Evolutionary conservation across 2,113 vertebrate species (phyloP).

Genomic region (Sceloporus tristichus): DNA sequence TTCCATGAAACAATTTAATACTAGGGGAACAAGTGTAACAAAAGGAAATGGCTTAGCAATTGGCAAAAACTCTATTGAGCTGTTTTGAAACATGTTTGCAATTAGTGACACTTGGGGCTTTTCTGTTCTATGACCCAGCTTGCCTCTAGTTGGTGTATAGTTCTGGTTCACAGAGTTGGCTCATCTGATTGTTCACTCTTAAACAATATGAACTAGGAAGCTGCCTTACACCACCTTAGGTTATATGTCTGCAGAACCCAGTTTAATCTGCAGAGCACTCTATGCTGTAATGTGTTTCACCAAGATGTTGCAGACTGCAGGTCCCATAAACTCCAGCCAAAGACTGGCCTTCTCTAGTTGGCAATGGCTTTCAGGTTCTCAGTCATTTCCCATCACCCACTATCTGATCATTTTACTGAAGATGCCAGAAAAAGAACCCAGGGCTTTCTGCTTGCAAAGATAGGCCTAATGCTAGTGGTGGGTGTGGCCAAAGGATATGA

Average conservation of each 20-base stretch:
- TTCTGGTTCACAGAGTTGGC: background rate
- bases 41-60: conserved; percentile 21
- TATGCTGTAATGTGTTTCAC: too few relatives aligned
- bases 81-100: conserved; percentile 28
- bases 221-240: background rate
- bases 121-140: conserved; percentile 5
- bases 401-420: background rate
- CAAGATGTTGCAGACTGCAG: background rate
- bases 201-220: background rate
- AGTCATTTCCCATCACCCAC: background rate
- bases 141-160: background rate
- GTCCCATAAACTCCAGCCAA: background rate
- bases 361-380: background rate
- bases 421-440: background rate
- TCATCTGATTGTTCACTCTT: background rate
- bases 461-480: background rate
- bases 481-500: background rate
- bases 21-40: conserved; percentile 25
- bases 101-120: conserved; percentile 20
- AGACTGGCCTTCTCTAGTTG: background rate
- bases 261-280: background rate
- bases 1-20: conserved; percentile 5
- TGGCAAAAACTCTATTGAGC: background rate
- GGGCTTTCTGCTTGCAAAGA: background rate
- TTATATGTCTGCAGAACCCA: background rate